Conservation (phyloP, 2,888 invertebrate genomes). For the Macrosiphum euphorbiae region DNA sequence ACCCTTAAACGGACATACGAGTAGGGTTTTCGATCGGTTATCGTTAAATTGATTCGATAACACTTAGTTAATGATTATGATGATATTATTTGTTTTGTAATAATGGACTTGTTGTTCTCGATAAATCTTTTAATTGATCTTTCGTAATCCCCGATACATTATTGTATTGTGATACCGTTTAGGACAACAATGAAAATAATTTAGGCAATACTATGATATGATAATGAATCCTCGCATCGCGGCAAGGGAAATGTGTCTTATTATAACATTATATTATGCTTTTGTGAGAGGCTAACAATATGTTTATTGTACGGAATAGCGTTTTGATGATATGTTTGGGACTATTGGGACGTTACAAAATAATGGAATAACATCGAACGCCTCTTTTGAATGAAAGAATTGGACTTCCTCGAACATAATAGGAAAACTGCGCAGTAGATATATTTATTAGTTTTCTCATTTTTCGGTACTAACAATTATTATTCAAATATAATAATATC, state of each 20-base stretch:
- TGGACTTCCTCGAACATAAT: not conserved
- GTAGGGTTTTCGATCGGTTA: not conserved
- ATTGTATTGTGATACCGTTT: not conserved
- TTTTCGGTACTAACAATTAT: not conserved
- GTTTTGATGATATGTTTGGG: not conserved
- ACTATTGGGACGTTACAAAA: not conserved
- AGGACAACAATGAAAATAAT: not conserved
- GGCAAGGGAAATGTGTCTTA: not conserved
- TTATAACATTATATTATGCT: not conserved
- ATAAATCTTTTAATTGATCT: not conserved
- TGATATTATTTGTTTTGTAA: not conserved
- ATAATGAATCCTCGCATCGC: not conserved
- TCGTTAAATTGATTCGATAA: not conserved
- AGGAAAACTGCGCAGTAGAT: not conserved
- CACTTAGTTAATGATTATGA: not conserved
- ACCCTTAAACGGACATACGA: conserved; percentile 30
- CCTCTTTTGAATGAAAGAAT: not conserved
- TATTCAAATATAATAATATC: not conserved
- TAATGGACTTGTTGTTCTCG: too few species aligned
- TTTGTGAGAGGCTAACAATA: not conserved
- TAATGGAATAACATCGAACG: not conserved
- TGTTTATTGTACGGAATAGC: not conserved
- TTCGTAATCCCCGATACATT: not conserved
- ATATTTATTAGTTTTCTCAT: not conserved
- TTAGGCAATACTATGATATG: not conserved